Evolutionary conservation across 2,797 vertebrate genomes (phyloP), one percentile per base, ranked within the genome.

Genomic region (Sternotherus odoratus): DNA sequence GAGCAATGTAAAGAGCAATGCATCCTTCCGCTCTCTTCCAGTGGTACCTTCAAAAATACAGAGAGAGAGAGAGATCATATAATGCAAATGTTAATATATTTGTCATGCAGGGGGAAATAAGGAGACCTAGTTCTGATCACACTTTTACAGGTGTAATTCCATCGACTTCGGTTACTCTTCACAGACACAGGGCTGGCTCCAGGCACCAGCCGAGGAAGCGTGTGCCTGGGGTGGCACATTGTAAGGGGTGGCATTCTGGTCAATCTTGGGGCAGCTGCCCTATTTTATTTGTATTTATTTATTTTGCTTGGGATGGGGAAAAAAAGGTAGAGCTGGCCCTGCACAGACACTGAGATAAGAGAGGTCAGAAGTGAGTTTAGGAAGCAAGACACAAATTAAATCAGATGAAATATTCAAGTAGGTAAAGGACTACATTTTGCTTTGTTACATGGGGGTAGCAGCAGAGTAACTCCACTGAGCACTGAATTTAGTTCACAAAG

Each of bases 21-120:
- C 98, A 98, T 43, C 97, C 98, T 48, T 98, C 94, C 56, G 96
- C 90, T 96, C 98, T 98, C 85, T 98, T 97, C 99, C 99, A 99
- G 91, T 77, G 63, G 85, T 99, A 99, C 96, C 99, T 99, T 93
- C 60, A 77, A 93, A 82, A 91, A 96, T 24, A 50, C 23, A 81
- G 23, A 85, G 5, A 49, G 48, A 43, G 43, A 48, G 48, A 95
- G 48, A 92, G 36, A 43, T 23, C 33, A 72, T 78, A 10, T 49
- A 66, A 1, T 28, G 12, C 11, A 77, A 84, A 69, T 11, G 53
- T 3, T 26, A 75, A 36, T 43, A 39, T 5, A 88, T 24, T 8
- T 79, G 43, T 57, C 82, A 87, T 7, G 15, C 7, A 80, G 23
- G 12, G 36, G 81, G 24, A 69, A 89, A 51, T 11, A 39, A 85